Base-by-base conservation (phyloP, 1,140 invertebrate species). In the Drosophila navojoa region DNA sequence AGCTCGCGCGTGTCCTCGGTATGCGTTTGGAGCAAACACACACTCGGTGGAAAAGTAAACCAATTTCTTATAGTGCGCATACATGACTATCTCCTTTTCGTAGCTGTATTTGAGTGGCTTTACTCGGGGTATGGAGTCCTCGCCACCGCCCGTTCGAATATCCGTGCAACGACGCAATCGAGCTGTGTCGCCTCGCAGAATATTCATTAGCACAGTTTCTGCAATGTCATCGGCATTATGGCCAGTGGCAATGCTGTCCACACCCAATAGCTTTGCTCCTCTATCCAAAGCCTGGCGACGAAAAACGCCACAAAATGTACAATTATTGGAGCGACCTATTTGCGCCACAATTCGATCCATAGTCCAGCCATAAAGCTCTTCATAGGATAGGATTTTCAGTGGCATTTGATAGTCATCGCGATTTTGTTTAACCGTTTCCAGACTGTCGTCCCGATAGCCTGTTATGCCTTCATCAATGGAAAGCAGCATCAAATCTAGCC, bases 71-170 rank as follows among this genome's bases (percentile, higher is more conserved):
- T 98, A 99, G 92, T 99, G 98, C 2, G 98, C 98, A 93, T 99
- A 99, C 97, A 99, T 99, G 0, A 99, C 99, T 91, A 99, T 99
- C 93, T 99, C 99, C 91, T 99, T 99, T 93, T 99, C 99, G 92
- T 99, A 99, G 4, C 98, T 96, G 90, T 99, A 99, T 92, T 99
- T 99, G 22, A 99, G 95, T 5, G 99, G 99, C 92, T 99, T 99
- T 58, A 97, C 98, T 78, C 98, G 93, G 4, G 97, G 97, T 77
- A 99, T 97, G 15, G 96, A 94, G 67, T 97, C 97, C 91, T 97
- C 97, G 77, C 95, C 94, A 35, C 96, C 95, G 94, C 98, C 92
- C 10, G 98, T 98, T 16, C 95, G 94, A 60, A 98, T 96, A 60
- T 96, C 95, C 47, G 97, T 98, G 92, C 98, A 99, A 73, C 98